Evolutionary conservation across 1,140 invertebrate species (phyloP), one percentile per base, ranked within the genome.

Genomic region (Parapsyche elsis): DNA sequence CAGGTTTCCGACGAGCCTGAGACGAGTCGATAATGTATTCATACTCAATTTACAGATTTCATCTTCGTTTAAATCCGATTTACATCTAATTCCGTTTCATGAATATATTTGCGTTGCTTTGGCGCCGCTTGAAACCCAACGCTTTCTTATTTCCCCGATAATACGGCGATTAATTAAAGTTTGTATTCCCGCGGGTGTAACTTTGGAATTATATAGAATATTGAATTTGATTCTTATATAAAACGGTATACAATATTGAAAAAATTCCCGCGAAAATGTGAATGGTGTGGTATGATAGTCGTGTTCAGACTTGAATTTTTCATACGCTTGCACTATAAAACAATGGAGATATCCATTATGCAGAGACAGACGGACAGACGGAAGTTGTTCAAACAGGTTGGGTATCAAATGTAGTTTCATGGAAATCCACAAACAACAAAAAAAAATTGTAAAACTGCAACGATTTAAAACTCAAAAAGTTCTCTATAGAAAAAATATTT

Each of bases 301-400:
- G 14, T 57, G 53, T 10, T 4, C 53, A 4, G 1, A 10, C 19
- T 7, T 67, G 64, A 67, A 67, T 67, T 67, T 67, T 67, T 67
- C 67, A 73, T 26, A 77, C 71, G 80, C 71, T 71, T 74, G 80
- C 73, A 73, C 71, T 57, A 49, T 81, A 16, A 64, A 81, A 81
- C 80, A 78, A 81, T 81, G 70, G 76, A 71, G 76, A 64, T 70
- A 26, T 81, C 71, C 73, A 81, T 81, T 81, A 81, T 81, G 80
- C 64, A 81, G 78, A 81, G 70, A 81, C 76, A 78, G 70, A 78
- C 53, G 61, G 30, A 9, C 76, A 81, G 80, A 38, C 30, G 30
- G 30, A 38, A 38, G 30, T 38, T 38, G 30, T 38, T 38, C 30
- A n/a, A n/a, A n/a, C n/a, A 38, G 30, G 30, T 38, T 38, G 30